Conservation (phyloP, 1,140 invertebrate species). For the Conus betulinus region DNA sequence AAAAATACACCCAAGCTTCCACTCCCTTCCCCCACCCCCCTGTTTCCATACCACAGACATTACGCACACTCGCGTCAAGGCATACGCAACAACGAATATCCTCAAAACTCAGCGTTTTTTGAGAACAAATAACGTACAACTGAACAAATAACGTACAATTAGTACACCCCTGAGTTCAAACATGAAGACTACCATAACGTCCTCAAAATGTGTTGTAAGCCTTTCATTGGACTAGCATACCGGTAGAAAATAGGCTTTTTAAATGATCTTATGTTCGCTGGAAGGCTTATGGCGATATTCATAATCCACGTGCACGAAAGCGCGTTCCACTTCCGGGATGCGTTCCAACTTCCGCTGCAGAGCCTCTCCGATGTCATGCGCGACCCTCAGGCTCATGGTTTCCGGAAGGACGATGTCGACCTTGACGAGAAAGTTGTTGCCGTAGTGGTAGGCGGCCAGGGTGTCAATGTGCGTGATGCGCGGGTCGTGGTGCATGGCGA, state of each 20-base stretch:
- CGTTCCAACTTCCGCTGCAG: conserved; percentile 75
- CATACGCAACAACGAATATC: too few species aligned
- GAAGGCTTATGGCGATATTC: conserved; percentile 69
- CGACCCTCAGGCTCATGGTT: conserved; percentile 71
- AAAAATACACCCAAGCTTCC: too few species aligned
- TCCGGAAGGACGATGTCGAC: conserved; percentile 74
- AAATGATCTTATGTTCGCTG: conserved; percentile 70
- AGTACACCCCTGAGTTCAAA: too few species aligned
- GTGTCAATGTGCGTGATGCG: conserved; percentile 75
- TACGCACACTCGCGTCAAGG: too few species aligned
- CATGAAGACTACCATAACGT: too few species aligned
- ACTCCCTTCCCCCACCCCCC: too few species aligned
- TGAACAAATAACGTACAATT: too few species aligned
- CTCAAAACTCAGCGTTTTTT: too few species aligned
- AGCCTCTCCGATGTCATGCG: conserved; percentile 76
- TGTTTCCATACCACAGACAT: too few species aligned
- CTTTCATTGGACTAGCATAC: too few species aligned
- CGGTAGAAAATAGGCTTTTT: neutral
- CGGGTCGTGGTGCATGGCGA: conserved; percentile 72
- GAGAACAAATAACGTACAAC: too few species aligned
- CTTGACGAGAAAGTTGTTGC: conserved; percentile 73
- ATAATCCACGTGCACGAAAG: conserved; percentile 78
- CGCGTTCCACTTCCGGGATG: conserved; percentile 75
- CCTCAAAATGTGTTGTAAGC: too few species aligned
- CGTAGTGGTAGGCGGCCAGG: conserved; percentile 77